phyloP scores from a whole-genome alignment of 2,113 vertebrate species.

The Anarhynchus alexandrinus region DNA sequence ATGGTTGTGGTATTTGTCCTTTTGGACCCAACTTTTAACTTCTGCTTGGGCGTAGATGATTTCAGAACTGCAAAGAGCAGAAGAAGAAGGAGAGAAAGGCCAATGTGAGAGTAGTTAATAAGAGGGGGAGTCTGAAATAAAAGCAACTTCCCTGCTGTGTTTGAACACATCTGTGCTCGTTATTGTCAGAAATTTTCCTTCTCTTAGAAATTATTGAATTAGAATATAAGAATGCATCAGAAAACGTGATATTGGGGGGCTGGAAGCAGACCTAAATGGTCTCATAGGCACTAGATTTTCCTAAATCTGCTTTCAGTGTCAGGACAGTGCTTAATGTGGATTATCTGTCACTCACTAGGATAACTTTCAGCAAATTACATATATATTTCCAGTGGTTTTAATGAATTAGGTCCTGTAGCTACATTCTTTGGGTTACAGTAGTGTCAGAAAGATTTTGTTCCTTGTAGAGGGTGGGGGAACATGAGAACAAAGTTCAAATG shows the following conservation, averaged over 20 bases:
- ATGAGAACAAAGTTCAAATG: not conserved
- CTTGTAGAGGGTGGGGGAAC: not conserved
- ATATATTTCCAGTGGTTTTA: not conserved
- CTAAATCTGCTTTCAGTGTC: not conserved
- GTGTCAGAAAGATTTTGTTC: not conserved
- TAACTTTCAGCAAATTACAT: not conserved
- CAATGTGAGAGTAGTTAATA: not conserved
- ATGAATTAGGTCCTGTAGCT: not conserved
- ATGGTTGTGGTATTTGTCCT: not conserved
- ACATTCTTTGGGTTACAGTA: not conserved
- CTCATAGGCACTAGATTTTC: not conserved
- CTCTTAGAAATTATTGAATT: not conserved
- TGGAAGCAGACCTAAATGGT: not conserved
- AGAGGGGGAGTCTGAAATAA: not conserved
- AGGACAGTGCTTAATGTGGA: not conserved
- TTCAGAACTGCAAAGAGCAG: not conserved
- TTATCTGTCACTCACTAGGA: not conserved
- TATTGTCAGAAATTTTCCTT: not conserved
- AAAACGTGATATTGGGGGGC: not conserved
- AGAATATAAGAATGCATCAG: not conserved
- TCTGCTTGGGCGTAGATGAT: not conserved
- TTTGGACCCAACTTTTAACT: not conserved
- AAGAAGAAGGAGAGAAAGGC: not conserved
- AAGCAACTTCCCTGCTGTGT: not conserved
- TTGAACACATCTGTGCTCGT: not conserved